Evolutionary conservation across 2,797 vertebrate species (phyloP).

Genomic region (Platyrinchus mystaceus): DNA sequence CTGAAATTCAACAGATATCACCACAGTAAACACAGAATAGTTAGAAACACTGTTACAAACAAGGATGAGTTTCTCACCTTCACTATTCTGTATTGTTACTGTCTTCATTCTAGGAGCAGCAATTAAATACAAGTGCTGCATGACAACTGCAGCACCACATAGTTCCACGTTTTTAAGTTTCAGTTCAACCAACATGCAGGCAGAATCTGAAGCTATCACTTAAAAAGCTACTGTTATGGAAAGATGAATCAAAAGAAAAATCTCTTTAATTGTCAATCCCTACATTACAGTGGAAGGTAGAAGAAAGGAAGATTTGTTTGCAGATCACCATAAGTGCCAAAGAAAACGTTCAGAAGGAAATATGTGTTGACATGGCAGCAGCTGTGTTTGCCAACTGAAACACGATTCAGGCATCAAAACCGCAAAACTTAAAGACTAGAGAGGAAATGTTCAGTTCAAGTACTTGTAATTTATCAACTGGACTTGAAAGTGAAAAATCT

Average conservation of each 20-base stretch:
- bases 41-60: neutral
- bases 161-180: neutral
- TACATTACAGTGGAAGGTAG: neutral
- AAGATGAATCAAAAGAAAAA: neutral
- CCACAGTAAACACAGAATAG: neutral
- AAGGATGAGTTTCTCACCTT: neutral
- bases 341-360: neutral
- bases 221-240: neutral
- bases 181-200: neutral
- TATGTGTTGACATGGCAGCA: conserved; percentile 2
- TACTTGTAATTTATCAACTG: neutral
- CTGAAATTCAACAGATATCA: neutral
- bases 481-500: neutral
- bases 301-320: neutral
- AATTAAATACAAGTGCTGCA: neutral
- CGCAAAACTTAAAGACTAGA: neutral
- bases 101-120: neutral
- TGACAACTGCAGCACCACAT: neutral
- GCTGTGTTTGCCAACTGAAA: conserved; percentile 6
- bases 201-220: neutral
- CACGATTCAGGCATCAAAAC: neutral
- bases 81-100: neutral
- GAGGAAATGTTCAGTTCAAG: neutral
- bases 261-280: neutral
- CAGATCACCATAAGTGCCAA: neutral